These are phyloP conservation scores for Megalops atlanticus DNA, from an alignment of 2,113 vertebrate species.

Conservation along the genomic window DNA sequence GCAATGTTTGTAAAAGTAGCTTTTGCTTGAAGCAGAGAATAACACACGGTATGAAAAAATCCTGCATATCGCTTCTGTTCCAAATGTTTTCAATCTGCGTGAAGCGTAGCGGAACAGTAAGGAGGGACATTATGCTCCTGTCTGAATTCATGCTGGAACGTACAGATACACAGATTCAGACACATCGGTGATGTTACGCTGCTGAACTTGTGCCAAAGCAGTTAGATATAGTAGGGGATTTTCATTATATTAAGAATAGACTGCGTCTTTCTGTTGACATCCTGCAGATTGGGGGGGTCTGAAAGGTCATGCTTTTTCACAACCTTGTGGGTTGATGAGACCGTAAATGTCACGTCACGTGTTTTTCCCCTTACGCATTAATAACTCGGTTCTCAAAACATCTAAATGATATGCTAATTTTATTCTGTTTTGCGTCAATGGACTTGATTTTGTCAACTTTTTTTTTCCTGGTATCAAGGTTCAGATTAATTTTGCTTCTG, in stretches of 20 bases:
- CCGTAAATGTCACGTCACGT: not conserved
- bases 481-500: too few relatives aligned
- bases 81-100: conserved; percentile 13
- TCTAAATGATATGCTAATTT: too few relatives aligned
- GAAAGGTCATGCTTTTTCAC: not conserved
- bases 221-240: not conserved
- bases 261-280: not conserved
- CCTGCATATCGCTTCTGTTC: not conserved
- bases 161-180: too few relatives aligned
- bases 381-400: not conserved
- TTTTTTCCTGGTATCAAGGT: too few relatives aligned
- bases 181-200: not conserved
- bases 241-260: not conserved
- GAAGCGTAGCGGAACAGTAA: too few relatives aligned
- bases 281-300: not conserved
- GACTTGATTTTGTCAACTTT: too few relatives aligned
- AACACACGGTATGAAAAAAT: not conserved
- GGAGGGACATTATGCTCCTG: too few relatives aligned
- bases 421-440: too few relatives aligned
- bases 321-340: not conserved
- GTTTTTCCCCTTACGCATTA: not conserved
- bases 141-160: too few relatives aligned
- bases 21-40: not conserved
- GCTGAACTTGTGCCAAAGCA: not conserved
- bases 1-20: too few relatives aligned